Conservation (phyloP, 2,888 invertebrate species). For the Phymatocera aterrima region DNA sequence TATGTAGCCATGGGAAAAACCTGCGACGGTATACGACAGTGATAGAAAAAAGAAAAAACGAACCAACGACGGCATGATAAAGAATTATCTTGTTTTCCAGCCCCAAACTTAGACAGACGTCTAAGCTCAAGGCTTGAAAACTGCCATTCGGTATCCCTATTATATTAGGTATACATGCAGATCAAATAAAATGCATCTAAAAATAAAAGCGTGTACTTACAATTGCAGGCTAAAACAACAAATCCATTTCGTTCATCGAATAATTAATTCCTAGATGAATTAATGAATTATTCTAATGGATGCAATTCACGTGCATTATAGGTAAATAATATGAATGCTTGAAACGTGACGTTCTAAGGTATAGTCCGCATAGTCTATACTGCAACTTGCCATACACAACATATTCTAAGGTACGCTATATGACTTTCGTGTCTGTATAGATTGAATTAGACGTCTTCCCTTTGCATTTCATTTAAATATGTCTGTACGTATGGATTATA, state of each 20-base stretch:
- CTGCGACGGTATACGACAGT: neutral
- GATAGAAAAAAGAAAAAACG: neutral
- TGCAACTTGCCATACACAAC: neutral
- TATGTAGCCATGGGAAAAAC: neutral
- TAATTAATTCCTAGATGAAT: no score
- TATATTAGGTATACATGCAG: neutral
- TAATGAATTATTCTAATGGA: no score
- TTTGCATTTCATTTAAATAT: constrained; percentile 21
- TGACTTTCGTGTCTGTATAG: no score
- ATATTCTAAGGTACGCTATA: neutral
- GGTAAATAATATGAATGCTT: no score
- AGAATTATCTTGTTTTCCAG: constrained; percentile 29
- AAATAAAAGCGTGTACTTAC: no score
- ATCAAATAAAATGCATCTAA: no score
- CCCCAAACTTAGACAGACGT: neutral
- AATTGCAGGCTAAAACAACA: no score
- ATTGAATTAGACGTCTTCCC: constrained; percentile 24
- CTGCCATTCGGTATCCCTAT: neutral
- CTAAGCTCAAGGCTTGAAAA: no score
- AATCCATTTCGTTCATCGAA: no score
- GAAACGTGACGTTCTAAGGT: no score
- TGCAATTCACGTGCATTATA: no score
- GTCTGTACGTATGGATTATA: neutral
- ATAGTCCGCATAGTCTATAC: neutral
- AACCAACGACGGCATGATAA: constrained; percentile 9